These are phyloP conservation scores for Eupithecia insigniata DNA, from an alignment of 2,888 invertebrate species.

Conservation along the genomic window DNA sequence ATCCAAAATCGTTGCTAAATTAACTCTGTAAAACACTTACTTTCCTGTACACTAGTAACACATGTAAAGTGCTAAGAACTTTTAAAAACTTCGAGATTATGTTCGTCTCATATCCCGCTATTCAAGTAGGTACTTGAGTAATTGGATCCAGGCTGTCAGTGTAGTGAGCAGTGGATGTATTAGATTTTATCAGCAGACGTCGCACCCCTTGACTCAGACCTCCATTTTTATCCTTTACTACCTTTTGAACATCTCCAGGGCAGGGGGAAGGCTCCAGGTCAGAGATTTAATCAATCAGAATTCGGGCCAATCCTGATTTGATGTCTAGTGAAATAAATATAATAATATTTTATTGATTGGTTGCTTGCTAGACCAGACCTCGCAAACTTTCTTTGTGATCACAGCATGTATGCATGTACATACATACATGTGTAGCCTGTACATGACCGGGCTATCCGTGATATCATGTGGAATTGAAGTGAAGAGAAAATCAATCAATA, in stretches of 20 bases:
- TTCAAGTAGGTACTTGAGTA: background rate
- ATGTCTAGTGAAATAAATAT: background rate
- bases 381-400: background rate
- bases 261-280: conserved; percentile 35
- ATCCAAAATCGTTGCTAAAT: background rate
- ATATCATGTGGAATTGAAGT: background rate
- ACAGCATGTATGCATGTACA: too few relatives aligned
- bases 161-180: conserved; percentile 31
- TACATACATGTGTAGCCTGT: background rate
- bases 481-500: background rate
- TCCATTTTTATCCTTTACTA: conserved; percentile 46
- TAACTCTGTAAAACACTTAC: background rate
- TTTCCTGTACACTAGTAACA: too few relatives aligned
- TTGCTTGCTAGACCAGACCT: background rate
- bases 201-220: conserved; percentile 37
- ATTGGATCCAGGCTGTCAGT: background rate
- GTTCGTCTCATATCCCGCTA: background rate
- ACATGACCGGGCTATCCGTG: background rate
- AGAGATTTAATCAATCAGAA: background rate
- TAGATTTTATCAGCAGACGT: conserved; percentile 38
- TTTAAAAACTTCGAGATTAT: background rate
- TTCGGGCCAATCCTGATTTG: background rate
- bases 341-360: background rate
- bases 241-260: conserved; percentile 30
- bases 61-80: background rate